Base-by-base conservation (phyloP, 2,888 invertebrate species). In the Athrips mouffetella region DNA sequence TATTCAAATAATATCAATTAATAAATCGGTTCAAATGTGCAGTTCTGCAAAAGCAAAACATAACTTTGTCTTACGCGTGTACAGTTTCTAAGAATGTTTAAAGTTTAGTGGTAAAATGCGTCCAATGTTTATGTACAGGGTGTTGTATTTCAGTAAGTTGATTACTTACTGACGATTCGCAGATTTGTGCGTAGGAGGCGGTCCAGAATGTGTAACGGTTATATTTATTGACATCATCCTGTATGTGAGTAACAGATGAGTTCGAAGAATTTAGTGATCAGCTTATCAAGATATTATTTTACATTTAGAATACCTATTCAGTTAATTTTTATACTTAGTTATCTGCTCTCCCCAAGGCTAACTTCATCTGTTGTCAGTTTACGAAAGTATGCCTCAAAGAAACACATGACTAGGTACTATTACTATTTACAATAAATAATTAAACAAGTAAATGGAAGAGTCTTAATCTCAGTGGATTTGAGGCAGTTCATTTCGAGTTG, bases 121-220 rank as follows among this genome's bases (percentile, higher is more conserved):
- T 48, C 51, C 50, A 37, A 41, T 55, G 50, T 59, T 57, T 60
- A 57, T 60, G 51, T 51, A 53, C 30, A 45, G 51, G 48, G 58
- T 58, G 53, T 60, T 46, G 39, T 29, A 53, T 60, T 60, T 49
- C 58, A 33, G 46, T n/a, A n/a, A n/a, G n/a, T n/a, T n/a, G n/a
- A 30, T 31, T 45, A 8, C 20, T 31, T 31, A 15, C 8, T 27
- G n/a, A 42, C 42, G 49, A 48, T 53, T 50, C 45, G 53, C 40
- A 50, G 58, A 58, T 58, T 55, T 52, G 58, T 58, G 58, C 58
- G 58, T 58, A 56, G 56, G 53, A 31, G 31, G 30, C 20, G 31
- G 20, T 30, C 8, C 13, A 21, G 30, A 29, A 45, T 18, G 13
- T 31, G 18, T 35, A 4, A 10, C 16, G 13, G 13, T 35, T n/a